Conservation (phyloP, 2,113 vertebrate species). For the Colistium nudipinnis region DNA sequence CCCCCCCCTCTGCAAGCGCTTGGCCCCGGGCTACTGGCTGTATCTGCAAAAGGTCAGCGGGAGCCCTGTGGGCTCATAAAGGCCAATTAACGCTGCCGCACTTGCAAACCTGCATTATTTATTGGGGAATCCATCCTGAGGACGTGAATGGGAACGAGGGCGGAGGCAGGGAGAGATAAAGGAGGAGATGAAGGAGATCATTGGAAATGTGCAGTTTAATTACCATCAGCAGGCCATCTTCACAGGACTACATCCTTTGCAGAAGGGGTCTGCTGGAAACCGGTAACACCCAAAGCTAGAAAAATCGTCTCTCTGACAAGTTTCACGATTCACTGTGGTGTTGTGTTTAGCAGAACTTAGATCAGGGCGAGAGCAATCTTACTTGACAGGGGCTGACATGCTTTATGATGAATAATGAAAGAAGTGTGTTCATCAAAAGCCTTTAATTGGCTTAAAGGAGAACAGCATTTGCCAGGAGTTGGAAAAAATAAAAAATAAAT, state of each 20-base stretch:
- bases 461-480: conserved; percentile 36
- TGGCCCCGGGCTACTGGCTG: conserved; percentile 56
- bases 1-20: conserved; percentile 67
- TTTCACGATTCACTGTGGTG: conserved; percentile 53
- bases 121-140: conserved; percentile 72
- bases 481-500: conserved; percentile 21
- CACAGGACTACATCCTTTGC: conserved; percentile 64
- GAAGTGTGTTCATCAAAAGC: conserved; percentile 61
- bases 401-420: conserved; percentile 59
- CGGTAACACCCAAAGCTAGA: conserved; percentile 22
- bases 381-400: conserved; percentile 50
- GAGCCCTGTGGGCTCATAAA: conserved; percentile 68
- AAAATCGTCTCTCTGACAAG: conserved; percentile 54
- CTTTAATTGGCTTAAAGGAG: conserved; percentile 65
- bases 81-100: conserved; percentile 79
- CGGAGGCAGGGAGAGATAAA: conserved; percentile 52
- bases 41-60: conserved; percentile 75
- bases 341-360: conserved; percentile 61
- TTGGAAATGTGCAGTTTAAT: conserved; percentile 82
- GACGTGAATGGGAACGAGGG: conserved; percentile 52
- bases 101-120: conserved; percentile 76
- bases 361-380: conserved; percentile 49
- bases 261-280: conserved; percentile 29
- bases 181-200: conserved; percentile 76
- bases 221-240: conserved; percentile 73